phyloP scores from a whole-genome alignment of 2,888 invertebrate species.

The Stramonita haemastoma region DNA sequence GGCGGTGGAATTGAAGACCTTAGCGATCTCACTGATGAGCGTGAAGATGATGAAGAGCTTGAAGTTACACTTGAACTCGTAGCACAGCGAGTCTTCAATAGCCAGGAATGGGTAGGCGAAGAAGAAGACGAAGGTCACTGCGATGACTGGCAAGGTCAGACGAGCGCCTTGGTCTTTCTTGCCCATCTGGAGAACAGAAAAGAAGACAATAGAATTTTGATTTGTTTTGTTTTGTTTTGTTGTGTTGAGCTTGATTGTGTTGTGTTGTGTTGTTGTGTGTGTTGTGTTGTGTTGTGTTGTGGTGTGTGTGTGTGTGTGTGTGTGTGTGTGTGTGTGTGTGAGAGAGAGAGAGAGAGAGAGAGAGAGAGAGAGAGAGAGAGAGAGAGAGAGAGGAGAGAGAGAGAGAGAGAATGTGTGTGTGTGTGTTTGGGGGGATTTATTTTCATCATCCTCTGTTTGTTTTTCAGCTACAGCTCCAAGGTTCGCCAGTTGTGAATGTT shows the following conservation, averaged over 20 bases:
- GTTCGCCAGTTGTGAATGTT: too few species aligned
- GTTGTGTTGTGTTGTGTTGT: too few species aligned
- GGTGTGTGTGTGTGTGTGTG: too few species aligned
- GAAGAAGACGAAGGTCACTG: slow-evolving; percentile 45
- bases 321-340: too few species aligned
- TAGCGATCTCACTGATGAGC: slow-evolving; percentile 44
- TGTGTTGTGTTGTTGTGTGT: too few species aligned
- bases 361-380: background rate
- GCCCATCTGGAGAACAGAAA: background rate
- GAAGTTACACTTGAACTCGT: slow-evolving; percentile 31
- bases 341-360: slow-evolving; percentile 21
- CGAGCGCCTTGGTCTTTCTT: slow-evolving; percentile 38
- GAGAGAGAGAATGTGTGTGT: background rate
- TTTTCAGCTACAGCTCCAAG: too few species aligned
- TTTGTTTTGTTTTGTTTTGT: too few species aligned
- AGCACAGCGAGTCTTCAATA: slow-evolving; percentile 43
- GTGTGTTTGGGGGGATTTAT: too few species aligned
- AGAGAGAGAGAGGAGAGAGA: background rate
- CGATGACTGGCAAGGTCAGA: slow-evolving; percentile 43
- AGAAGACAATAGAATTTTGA: too few species aligned
- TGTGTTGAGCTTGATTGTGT: too few species aligned
- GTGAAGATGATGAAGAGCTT: slow-evolving; percentile 37
- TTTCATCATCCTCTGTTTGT: too few species aligned
- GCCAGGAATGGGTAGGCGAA: slow-evolving; percentile 46
- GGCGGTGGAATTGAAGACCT: slow-evolving; percentile 45